phyloP scores from a whole-genome alignment of 2,888 invertebrate species.

The Villa cingulata region DNA sequence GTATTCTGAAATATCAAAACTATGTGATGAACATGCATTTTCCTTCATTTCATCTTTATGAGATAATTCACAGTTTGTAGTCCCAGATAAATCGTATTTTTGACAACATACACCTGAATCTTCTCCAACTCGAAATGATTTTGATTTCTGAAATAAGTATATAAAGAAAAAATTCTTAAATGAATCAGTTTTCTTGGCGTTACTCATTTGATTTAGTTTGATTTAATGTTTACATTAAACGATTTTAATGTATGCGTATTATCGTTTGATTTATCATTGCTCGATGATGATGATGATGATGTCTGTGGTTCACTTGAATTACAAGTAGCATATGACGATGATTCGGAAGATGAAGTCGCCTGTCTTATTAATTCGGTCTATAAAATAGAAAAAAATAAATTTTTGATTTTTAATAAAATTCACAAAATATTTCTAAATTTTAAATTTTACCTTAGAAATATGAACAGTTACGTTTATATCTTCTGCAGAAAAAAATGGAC shows the following conservation, averaged over 20 bases:
- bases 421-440: not conserved
- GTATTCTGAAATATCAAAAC: no score
- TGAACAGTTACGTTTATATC: constrained; percentile 36
- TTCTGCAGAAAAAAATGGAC: constrained; percentile 59
- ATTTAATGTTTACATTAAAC: no score
- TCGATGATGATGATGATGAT: no score
- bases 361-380: not conserved
- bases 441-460: constrained; percentile 1
- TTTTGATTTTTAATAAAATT: not conserved
- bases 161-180: no score
- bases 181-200: no score
- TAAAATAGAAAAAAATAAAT: no score
- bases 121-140: constrained; percentile 22
- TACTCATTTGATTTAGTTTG: no score
- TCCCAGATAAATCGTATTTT: constrained; percentile 42
- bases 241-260: no score
- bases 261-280: no score
- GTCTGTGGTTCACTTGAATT: constrained; percentile 21
- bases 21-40: no score
- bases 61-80: constrained; percentile 19
- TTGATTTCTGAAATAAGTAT: no score
- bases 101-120: constrained; percentile 40
- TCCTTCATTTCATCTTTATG: no score
- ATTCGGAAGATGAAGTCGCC: constrained; percentile 20
- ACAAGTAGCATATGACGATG: constrained; percentile 33